phyloP scores from a whole-genome alignment of 2,888 invertebrate species.

The Pandemis heparana region DNA sequence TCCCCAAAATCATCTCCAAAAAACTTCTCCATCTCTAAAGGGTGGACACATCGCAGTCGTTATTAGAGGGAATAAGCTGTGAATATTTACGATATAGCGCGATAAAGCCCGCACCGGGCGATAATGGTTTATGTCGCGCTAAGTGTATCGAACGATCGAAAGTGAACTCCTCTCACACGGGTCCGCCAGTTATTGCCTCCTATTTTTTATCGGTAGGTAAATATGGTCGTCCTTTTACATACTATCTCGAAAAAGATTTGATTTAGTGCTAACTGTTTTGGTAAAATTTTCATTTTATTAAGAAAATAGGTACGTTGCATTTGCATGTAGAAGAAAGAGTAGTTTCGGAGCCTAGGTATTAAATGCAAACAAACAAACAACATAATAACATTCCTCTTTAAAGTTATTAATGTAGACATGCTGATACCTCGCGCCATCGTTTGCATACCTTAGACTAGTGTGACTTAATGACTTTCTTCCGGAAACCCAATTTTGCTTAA shows the following conservation, averaged over 20 bases:
- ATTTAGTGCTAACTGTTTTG: neutral
- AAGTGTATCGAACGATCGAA: constrained; percentile 31
- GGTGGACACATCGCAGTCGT: constrained; percentile 16
- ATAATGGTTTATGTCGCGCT: constrained; percentile 35
- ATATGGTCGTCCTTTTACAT: constrained; percentile 4
- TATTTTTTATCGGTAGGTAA: constrained; percentile 9
- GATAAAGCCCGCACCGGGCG: constrained; percentile 19
- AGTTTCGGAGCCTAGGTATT: too few species aligned
- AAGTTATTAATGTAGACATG: too few species aligned
- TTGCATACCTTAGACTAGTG: too few species aligned
- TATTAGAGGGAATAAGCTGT: constrained; percentile 38
- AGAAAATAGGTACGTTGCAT: too few species aligned
- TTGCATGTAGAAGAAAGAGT: neutral
- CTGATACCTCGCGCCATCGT: too few species aligned
- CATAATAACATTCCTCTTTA: too few species aligned
- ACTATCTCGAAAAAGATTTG: neutral
- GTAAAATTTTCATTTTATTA: neutral
- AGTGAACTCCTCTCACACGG: constrained; percentile 6
- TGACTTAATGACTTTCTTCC: too few species aligned
- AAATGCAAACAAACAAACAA: too few species aligned
- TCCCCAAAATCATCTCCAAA: neutral
- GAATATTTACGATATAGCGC: constrained; percentile 40
- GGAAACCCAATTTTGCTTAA: too few species aligned
- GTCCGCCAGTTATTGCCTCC: constrained; percentile 1
- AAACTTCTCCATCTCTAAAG: neutral